A percentile compares a stretch with the other conserved stretches of the same genome.
phyloP scores from a whole-genome alignment of 2,888 invertebrate genomes.

The Sminthurides aquaticus region DNA sequence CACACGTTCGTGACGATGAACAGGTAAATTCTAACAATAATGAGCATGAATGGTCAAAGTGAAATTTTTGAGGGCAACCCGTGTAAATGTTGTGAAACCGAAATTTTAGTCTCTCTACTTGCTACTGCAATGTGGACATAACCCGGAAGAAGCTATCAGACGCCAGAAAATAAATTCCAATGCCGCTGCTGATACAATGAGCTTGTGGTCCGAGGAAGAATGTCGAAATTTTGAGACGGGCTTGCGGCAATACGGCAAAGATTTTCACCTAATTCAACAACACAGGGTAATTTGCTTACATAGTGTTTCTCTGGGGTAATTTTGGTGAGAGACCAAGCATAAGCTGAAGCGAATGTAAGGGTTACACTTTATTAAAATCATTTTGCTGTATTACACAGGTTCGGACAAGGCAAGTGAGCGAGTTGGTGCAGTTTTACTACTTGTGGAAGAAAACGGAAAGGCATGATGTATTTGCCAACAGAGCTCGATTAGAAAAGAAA shows the following conservation, averaged over 20 bases:
- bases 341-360: too few species aligned
- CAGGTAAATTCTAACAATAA: slow-evolving; percentile 45
- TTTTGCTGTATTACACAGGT: slow-evolving; percentile 55
- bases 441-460: slow-evolving; percentile 98
- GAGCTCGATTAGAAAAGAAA: slow-evolving; percentile 80
- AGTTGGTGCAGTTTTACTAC: slow-evolving; percentile 82
- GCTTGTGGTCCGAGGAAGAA: slow-evolving; percentile 94
- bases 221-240: slow-evolving; percentile 95
- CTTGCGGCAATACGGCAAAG: slow-evolving; percentile 85
- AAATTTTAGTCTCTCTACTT: slow-evolving; percentile 69
- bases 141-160: slow-evolving; percentile 84
- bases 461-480: slow-evolving; percentile 81
- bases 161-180: slow-evolving; percentile 64
- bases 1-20: slow-evolving; percentile 64
- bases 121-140: slow-evolving; percentile 87
- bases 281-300: slow-evolving; percentile 61
- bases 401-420: slow-evolving; percentile 86
- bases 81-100: neutral
- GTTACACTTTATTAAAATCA: neutral
- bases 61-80: too few species aligned
- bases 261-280: slow-evolving; percentile 88
- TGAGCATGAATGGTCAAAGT: neutral
- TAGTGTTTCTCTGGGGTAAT: neutral
- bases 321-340: neutral
- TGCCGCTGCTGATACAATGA: slow-evolving; percentile 64